Evolutionary conservation across 2,888 invertebrate genomes (phyloP).

Genomic region (Folsomia manolachei): DNA sequence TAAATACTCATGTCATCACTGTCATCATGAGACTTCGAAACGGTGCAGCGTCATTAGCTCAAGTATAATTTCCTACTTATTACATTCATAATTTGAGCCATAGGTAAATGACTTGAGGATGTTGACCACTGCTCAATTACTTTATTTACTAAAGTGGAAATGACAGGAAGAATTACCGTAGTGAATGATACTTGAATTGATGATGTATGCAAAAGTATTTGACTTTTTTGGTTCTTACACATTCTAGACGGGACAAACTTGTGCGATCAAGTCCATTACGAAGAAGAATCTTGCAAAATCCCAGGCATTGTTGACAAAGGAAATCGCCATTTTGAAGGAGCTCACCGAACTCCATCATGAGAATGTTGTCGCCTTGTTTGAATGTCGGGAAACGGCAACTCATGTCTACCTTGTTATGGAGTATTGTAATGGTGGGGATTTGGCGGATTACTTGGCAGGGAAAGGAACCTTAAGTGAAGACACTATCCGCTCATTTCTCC

Average conservation of each 20-base stretch:
- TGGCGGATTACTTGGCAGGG: conserved; percentile 93
- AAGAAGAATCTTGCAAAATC: conserved; percentile 97
- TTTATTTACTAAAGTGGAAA: too few species aligned
- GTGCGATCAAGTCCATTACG: conserved; percentile 96
- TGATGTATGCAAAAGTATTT: too few species aligned
- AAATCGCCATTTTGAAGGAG: conserved; percentile 98
- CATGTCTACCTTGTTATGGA: conserved; percentile 99
- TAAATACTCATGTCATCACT: too few species aligned
- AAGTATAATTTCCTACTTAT: too few species aligned
- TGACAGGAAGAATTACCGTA: too few species aligned
- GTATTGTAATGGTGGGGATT: conserved; percentile 98
- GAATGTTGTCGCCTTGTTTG: conserved; percentile 94
- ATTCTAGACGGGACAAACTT: conserved; percentile 55
- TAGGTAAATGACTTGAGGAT: too few species aligned
- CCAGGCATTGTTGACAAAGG: conserved; percentile 94
- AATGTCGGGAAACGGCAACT: conserved; percentile 93
- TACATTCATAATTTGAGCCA: too few species aligned
- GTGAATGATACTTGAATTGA: too few species aligned
- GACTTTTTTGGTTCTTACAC: conserved; percentile 15
- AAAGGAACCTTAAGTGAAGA: conserved; percentile 96
- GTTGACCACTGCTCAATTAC: too few species aligned
- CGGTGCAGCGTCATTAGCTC: too few species aligned
- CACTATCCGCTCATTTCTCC: conserved; percentile 89
- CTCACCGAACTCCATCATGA: conserved; percentile 95
- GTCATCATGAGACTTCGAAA: too few species aligned